phyloP scores from a whole-genome alignment of 2,113 vertebrate genomes.

The Seriola aureovittata region DNA sequence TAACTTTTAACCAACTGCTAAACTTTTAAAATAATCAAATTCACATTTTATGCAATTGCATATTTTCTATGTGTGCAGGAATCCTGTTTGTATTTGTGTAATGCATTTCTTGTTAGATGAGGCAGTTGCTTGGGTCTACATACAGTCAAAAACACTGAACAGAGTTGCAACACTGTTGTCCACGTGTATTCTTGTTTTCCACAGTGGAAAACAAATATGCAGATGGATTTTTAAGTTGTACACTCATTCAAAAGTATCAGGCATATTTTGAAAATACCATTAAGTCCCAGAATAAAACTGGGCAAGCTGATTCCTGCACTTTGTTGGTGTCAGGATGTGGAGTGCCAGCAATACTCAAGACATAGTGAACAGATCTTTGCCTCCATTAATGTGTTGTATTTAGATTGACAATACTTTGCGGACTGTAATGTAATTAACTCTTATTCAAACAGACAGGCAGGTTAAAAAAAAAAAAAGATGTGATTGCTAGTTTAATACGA shows the following conservation, averaged over 20 bases:
- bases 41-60: neutral
- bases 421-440: neutral
- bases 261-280: neutral
- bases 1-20: neutral
- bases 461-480: slow-evolving; percentile 6
- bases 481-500: neutral
- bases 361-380: neutral
- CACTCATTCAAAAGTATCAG: neutral
- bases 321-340: neutral
- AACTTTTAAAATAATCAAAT: neutral
- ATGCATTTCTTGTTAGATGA: neutral
- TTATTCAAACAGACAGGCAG: neutral
- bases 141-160: neutral
- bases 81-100: neutral
- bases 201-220: neutral
- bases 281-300: neutral
- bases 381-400: neutral
- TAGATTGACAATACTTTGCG: neutral
- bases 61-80: neutral
- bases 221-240: neutral
- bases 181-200: neutral
- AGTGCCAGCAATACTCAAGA: neutral
- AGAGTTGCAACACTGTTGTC: neutral
- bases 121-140: neutral
- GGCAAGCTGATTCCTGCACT: slow-evolving; percentile 8